Percentiles rank a stretch among this genome's conserved stretches.
These are phyloP conservation scores for Gastrophysa polygoni DNA, from an alignment of 2,888 invertebrate species.

Conservation along the genomic window DNA sequence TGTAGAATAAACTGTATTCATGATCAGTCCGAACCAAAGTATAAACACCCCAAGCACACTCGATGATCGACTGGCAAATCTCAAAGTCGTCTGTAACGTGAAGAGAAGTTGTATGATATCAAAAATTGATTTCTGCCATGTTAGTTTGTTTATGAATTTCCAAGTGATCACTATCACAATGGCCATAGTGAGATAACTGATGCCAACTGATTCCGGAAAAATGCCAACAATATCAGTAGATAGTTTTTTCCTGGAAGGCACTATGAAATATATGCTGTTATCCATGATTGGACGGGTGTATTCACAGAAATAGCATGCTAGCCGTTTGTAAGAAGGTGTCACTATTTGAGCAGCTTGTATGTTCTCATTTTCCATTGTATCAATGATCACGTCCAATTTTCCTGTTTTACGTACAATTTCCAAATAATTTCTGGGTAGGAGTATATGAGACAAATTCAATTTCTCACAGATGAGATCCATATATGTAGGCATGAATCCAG, in stretches of 20 bases:
- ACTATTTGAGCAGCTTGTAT: background rate
- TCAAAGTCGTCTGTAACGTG: background rate
- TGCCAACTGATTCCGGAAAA: background rate
- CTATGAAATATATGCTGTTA: background rate
- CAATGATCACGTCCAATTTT: background rate
- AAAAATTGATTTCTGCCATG: background rate
- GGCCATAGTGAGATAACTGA: background rate
- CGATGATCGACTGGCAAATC: background rate
- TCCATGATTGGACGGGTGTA: background rate
- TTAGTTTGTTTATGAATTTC: background rate
- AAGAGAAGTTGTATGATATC: background rate
- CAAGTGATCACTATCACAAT: background rate
- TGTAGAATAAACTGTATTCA: background rate
- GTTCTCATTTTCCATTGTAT: background rate
- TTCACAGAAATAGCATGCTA: background rate
- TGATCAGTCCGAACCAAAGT: background rate
- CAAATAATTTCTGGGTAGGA: background rate
- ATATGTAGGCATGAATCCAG: too few relatives aligned
- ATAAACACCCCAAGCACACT: background rate
- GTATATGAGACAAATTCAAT: background rate
- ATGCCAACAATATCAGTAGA: background rate
- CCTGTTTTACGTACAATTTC: background rate
- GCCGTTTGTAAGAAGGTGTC: background rate
- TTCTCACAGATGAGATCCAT: background rate
- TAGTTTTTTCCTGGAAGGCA: background rate